Evolutionary conservation across 2,113 vertebrate species (phyloP), one percentile per base, ranked within the genome.

Genomic region (Tichodroma muraria): DNA sequence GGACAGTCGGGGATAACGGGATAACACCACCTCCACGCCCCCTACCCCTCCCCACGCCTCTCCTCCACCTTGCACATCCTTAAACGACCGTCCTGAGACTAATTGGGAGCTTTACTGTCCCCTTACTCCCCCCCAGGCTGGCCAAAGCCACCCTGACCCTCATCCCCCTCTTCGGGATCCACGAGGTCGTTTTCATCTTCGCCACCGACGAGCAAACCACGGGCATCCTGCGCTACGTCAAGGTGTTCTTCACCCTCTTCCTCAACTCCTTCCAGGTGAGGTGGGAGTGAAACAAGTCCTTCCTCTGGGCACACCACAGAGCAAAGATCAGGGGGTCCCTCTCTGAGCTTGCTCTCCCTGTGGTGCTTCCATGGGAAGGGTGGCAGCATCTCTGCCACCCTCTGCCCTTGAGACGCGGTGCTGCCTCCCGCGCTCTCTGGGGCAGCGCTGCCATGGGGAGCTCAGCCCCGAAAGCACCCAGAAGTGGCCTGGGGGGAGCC

Each of bases 251-350:
- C 94, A 98, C 98, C 8, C 97, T 98, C 82, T 98, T 98, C 91
- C 98, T 98, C 85, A 98, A 97, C 93, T 98, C 98, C 52, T 98
- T 98, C 93, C 98, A 98, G 98, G 98, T 98, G 80, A 89, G 96
- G 16, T 1, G 3, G 38, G 12, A 73, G 9, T 1, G 1, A 3
- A 40, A 15, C 11, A 0, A 5, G 3, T 30, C 53, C 70, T 44
- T 28, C 24, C 30, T 70, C 70, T 38, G 35, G 35, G 28, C 11
- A 31, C 27, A 25, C 5, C 42, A 3, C 0, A 7, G 60, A 59
- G 38, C 47, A 24, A 35, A 42, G 54, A 24, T 8, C 33, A 1
- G 20, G 21, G 19, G 31, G 7, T 25, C 5, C 31, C 45, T 44
- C 37, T 76, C n/a, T 53, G 59, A 49, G 31, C 49, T 35, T 1